phyloP scores from a whole-genome alignment of 2,797 vertebrate species.

The Varecia variegata region DNA sequence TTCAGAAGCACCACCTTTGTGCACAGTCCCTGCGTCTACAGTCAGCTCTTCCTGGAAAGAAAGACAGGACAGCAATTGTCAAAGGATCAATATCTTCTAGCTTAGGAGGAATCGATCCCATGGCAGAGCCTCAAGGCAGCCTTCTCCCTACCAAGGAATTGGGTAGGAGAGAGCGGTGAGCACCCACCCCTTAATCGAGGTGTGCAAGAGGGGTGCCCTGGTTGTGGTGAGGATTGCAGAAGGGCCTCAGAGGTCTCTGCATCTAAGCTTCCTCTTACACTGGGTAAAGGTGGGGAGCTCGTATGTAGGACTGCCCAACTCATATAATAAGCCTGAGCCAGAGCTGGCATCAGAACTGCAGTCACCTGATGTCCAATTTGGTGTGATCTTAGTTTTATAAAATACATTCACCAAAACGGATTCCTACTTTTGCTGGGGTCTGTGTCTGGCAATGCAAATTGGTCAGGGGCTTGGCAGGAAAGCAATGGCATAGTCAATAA shows the following conservation, averaged over 20 bases:
- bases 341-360: neutral
- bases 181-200: accelerated
- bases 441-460: neutral
- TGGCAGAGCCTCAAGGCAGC: neutral
- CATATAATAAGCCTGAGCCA: neutral
- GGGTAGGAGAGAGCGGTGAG: neutral
- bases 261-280: neutral
- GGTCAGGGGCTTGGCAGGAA: neutral
- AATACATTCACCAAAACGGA: neutral
- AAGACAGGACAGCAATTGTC: neutral
- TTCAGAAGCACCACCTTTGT: neutral
- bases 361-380: neutral
- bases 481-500: neutral
- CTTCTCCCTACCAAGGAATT: neutral
- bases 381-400: neutral
- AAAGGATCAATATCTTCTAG: neutral
- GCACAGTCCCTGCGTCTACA: neutral
- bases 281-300: neutral
- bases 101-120: neutral
- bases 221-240: too few relatives aligned
- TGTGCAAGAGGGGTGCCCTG: neutral
- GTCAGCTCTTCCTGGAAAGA: conserved; percentile 18
- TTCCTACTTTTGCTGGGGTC: neutral
- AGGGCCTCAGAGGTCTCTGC: neutral
- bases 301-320: neutral